These are phyloP conservation scores for Uropetala carovei DNA, from an alignment of 2,888 invertebrate genomes.

Conservation along the genomic window DNA sequence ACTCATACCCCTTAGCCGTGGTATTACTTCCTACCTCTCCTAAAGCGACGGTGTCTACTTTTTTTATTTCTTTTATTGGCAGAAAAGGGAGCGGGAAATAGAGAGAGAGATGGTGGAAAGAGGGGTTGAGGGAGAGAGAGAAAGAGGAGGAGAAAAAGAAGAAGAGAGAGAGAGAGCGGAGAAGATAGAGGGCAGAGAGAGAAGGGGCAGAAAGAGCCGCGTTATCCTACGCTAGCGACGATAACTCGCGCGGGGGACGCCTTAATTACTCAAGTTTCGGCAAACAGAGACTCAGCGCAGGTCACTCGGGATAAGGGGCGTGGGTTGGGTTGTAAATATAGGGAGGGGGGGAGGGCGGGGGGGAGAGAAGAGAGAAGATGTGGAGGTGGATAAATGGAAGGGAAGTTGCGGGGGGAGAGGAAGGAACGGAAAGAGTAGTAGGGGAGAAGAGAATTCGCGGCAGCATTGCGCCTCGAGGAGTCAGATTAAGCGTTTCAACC, in stretches of 20 bases:
- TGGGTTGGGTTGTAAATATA: neutral
- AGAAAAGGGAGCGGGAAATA: no score
- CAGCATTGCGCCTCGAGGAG: neutral
- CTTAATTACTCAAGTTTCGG: slow-evolving; percentile 63
- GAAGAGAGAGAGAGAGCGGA: no score
- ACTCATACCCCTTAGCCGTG: slow-evolving; percentile 9
- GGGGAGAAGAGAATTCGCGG: neutral
- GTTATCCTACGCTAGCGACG: slow-evolving; percentile 44
- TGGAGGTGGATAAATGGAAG: neutral
- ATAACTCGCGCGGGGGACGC: slow-evolving; percentile 44
- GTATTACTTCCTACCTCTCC: slow-evolving; percentile 1
- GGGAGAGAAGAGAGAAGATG: neutral
- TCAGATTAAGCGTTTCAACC: no score
- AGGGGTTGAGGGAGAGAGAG: no score
- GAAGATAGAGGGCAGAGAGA: no score
- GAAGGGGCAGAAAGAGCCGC: neutral
- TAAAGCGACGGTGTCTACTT: neutral
- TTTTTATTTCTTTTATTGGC: slow-evolving; percentile 25
- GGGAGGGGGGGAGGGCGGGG: neutral
- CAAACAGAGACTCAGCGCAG: slow-evolving; percentile 44
- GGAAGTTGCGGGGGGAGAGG: neutral
- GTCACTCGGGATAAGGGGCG: neutral
- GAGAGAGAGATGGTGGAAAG: no score
- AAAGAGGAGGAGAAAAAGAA: no score
- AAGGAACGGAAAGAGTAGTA: neutral